These are phyloP conservation scores for Anguilla megastoma DNA, from an alignment of 2,797 vertebrate species.

Conservation along the genomic window DNA sequence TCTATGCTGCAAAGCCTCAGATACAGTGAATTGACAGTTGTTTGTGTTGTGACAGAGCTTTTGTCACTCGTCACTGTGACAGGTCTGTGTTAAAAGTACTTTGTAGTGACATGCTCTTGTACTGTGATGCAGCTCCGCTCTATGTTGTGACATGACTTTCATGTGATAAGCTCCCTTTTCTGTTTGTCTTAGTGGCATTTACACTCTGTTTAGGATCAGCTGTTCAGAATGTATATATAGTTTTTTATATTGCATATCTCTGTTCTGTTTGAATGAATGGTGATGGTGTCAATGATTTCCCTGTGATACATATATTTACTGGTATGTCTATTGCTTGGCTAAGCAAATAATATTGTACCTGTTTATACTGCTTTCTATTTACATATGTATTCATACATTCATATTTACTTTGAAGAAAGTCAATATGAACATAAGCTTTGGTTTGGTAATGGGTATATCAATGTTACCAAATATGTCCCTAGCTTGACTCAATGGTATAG, in stretches of 20 bases:
- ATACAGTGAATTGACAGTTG: not conserved
- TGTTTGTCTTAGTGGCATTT: not conserved
- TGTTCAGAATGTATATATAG: not conserved
- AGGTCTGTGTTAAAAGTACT: conserved; percentile 15
- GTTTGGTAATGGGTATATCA: too few species aligned
- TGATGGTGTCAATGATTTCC: too few species aligned
- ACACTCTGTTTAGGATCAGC: not conserved
- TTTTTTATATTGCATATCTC: not conserved
- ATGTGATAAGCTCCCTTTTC: not conserved
- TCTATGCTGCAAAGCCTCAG: not conserved
- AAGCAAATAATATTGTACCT: too few species aligned
- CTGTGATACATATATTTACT: too few species aligned
- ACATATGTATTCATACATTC: too few species aligned
- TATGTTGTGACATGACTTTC: not conserved
- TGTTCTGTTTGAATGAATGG: too few species aligned
- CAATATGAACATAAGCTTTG: too few species aligned
- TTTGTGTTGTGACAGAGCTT: not conserved
- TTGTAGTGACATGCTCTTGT: conserved; percentile 3
- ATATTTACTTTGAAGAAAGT: too few species aligned
- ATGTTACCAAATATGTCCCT: too few species aligned
- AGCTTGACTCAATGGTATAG: too few species aligned
- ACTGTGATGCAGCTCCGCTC: not conserved
- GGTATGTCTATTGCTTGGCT: too few species aligned
- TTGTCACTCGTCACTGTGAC: conserved; percentile 19
- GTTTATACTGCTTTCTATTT: too few species aligned